A percentile compares a stretch with the other conserved stretches of the same genome.
phyloP scores from a whole-genome alignment of 1,140 invertebrate genomes.

The Bombus waltoni region DNA sequence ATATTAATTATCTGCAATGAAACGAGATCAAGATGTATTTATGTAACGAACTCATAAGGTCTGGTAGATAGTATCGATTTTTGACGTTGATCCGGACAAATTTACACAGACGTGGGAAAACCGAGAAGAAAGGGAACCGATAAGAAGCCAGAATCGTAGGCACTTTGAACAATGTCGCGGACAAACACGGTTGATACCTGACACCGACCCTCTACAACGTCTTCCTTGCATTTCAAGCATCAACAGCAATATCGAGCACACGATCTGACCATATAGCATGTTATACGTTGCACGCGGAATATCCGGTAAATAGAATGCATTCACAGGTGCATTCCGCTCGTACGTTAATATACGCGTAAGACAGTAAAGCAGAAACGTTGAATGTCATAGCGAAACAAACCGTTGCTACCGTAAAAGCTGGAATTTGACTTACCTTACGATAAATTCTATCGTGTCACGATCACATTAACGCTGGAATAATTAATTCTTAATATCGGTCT shows the following conservation, averaged over 20 bases:
- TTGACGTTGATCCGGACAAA: background rate
- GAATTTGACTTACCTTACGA: conserved; percentile 5
- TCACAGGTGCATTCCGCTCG: conserved; percentile 57
- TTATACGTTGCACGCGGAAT: conserved; percentile 38
- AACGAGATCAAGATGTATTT: background rate
- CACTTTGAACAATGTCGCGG: conserved; percentile 8
- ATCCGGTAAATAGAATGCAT: conserved; percentile 46
- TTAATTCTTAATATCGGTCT: background rate
- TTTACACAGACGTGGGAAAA: background rate
- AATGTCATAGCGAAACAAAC: background rate
- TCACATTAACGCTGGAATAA: no score
- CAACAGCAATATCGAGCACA: conserved; percentile 53
- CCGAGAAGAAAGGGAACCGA: background rate
- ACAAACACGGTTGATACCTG: conserved; percentile 12
- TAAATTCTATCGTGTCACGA: background rate
- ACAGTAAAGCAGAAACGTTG: conserved; percentile 53
- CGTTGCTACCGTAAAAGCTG: conserved; percentile 2
- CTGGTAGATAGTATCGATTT: background rate
- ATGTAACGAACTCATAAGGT: no score
- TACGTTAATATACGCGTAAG: conserved; percentile 58
- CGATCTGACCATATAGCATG: conserved; percentile 56
- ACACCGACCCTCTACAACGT: conserved; percentile 21
- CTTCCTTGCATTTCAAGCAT: conserved; percentile 59
- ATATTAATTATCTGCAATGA: background rate
- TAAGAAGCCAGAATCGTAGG: background rate